Evolutionary conservation across 2,113 vertebrate species (phyloP), one percentile per base, ranked within the genome.

Genomic region (Sigmodon hispidus): DNA sequence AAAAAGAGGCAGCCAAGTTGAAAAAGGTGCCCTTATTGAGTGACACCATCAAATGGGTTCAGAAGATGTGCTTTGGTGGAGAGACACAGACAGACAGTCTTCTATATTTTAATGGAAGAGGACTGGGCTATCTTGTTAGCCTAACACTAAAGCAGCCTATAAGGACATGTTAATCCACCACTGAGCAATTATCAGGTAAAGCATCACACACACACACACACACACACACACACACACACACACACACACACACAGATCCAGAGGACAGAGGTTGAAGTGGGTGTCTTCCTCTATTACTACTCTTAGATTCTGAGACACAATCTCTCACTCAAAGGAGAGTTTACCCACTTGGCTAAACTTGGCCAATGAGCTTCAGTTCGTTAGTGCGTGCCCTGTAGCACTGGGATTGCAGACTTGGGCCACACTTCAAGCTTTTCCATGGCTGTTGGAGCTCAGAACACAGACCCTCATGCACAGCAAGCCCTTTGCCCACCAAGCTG

Each of bases 1-100:
- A 88, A 72, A 87, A 92, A 92, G 70, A 93, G 80, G 93, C 90
- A 93, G 87, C 63, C 57, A 43, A 69, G 83, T 91, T 86, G 93
- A 57, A 95, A 93, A 85, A 88, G 70, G 72, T 93, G 76, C 21
- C 81, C 52, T 86, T 90, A n/a, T 9, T 57, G 87, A 96, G 88
- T 50, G 94, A 89, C 81, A 61, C 87, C 73, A 65, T 94, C 93
- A 72, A 61, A 84, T 48, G 59, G 87, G 69, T 48, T 96, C 69
- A 67, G 94, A 94, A 85, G 79, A 24, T 0, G 0, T 3, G 10
- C 59, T 57, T 84, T 16, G 89, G 72, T 16, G 63, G 81, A 69
- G 52, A 59, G 77, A 61, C 31, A 2, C 24, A 0, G 93, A 29
- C 16, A 10, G 67, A 65, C 13, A 12, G 17, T 55, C n/a, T 69